phyloP scores from a whole-genome alignment of 2,888 invertebrate species.

The Plutella xylostella region DNA sequence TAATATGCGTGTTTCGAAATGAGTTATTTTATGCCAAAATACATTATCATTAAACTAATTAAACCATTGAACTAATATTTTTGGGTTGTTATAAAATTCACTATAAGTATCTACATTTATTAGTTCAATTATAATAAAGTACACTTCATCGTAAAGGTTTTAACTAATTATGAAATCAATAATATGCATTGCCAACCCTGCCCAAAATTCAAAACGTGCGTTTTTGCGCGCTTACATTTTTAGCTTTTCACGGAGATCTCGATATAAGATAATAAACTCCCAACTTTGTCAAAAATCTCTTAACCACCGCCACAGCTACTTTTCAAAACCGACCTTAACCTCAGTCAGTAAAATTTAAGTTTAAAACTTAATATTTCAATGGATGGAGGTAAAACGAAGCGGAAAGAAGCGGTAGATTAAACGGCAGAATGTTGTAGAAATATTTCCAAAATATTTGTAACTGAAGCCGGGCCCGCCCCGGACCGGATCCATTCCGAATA shows the following conservation, averaged over 20 bases:
- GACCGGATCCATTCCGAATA: conserved; percentile 28
- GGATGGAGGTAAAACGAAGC: no score
- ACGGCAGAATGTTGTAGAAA: conserved; percentile 66
- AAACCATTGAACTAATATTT: no score
- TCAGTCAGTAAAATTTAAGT: not conserved
- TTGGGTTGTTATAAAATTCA: no score
- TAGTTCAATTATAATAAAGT: no score
- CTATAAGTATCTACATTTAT: no score
- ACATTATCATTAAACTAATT: no score
- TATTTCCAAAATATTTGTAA: conserved; percentile 69
- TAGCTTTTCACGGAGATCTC: conserved; percentile 61
- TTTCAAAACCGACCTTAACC: conserved; percentile 16
- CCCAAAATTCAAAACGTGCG: conserved; percentile 30
- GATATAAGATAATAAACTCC: conserved; percentile 51
- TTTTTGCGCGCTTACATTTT: conserved; percentile 62
- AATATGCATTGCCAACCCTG: conserved; percentile 35
- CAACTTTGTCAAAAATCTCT: conserved; percentile 15
- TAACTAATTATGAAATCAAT: not conserved
- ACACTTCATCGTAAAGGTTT: no score
- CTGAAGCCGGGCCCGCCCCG: conserved; percentile 42
- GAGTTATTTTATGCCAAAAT: no score
- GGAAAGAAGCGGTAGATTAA: conserved; percentile 67
- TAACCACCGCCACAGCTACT: conserved; percentile 15
- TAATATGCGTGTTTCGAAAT: no score
- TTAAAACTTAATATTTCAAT: no score